Evolutionary conservation across 2,888 invertebrate species (phyloP).

Genomic region (Drosophila pullipes): DNA sequence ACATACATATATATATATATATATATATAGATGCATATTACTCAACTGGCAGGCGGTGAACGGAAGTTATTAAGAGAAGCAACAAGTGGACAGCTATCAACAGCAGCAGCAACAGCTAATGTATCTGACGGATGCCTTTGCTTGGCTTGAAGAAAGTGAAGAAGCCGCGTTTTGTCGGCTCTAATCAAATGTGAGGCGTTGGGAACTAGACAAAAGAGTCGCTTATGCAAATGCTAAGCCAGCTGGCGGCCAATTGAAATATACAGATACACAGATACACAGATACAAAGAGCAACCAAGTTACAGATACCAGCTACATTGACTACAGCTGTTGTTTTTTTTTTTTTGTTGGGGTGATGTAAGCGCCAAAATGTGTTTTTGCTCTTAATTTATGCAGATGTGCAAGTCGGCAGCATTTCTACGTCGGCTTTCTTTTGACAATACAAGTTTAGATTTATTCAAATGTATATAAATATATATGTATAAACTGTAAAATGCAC

Average conservation of each 20-base stretch:
- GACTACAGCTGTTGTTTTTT: conserved; percentile 41
- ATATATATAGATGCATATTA: conserved; percentile 49
- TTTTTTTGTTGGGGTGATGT: conserved; percentile 51
- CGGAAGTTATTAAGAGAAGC: conserved; percentile 76
- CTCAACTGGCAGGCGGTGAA: conserved; percentile 61
- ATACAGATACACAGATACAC: conserved; percentile 10
- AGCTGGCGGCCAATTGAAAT: conserved; percentile 32
- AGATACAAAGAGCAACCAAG: conserved; percentile 8
- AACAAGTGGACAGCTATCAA: conserved; percentile 45
- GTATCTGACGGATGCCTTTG: conserved; percentile 40
- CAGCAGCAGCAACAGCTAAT: conserved; percentile 37
- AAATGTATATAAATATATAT: conserved; percentile 18
- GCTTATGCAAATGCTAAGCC: conserved; percentile 71
- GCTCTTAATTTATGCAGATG: conserved; percentile 72
- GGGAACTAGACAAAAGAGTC: conserved; percentile 67
- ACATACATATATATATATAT: neutral
- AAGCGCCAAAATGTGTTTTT: conserved; percentile 56
- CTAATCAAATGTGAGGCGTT: conserved; percentile 53
- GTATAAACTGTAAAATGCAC: conserved; percentile 6
- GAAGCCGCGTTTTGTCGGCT: conserved; percentile 53
- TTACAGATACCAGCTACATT: conserved; percentile 59
- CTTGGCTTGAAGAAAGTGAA: conserved; percentile 67
- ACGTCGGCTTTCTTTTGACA: conserved; percentile 73
- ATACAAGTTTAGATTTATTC: conserved; percentile 22
- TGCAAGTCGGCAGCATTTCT: conserved; percentile 54